Evolutionary conservation across 2,888 invertebrate genomes (phyloP), one percentile per base, ranked within the genome.

Genomic region (Polydrusus tereticollis): DNA sequence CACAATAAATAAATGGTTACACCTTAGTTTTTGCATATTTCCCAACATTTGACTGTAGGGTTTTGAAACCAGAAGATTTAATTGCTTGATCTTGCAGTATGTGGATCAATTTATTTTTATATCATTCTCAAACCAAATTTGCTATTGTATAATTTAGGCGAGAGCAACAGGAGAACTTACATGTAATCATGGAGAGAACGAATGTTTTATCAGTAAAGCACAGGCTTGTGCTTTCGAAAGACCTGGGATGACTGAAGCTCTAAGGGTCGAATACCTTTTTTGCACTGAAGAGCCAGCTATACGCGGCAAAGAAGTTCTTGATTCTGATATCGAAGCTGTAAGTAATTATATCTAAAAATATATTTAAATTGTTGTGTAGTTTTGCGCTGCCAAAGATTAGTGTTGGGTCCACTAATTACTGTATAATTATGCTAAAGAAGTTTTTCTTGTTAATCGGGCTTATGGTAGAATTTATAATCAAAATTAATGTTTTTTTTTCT

Each of bases 201-300:
- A 60, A 23, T 62, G 62, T 47, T 62, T 47, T 12, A 62, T 62
- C 10, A 62, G 47, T 18, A 62, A 18, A 62, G 62, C 62, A 21
- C 62, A 62, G 8, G 62, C 45, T 45, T 62, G 62, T 26, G 16
- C 45, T 18, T 62, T 62, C n/a, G 26, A 47, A 7, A 33, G 26
- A 20, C 36, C 60, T 1, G 47, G 29, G 4, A 14, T 62, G 16
- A 47, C 43, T 29, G 41, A 62, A 3, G 16, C 3, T 20, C 26
- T 16, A 10, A 12, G n/a, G 47, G 47, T 47, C 18, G 45, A 62
- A 29, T 62, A 20, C 33, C 23, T 47, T 14, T 7, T 33, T 29
- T 62, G 62, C 14, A 26, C 45, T 47, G 47, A 23, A 29, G 20
- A 14, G 16, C 29, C 29, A 14, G 62, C 33, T 21, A 23, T 14